Evolutionary conservation across 2,888 invertebrate species (phyloP).

Genomic region (Harpalus rubripes): DNA sequence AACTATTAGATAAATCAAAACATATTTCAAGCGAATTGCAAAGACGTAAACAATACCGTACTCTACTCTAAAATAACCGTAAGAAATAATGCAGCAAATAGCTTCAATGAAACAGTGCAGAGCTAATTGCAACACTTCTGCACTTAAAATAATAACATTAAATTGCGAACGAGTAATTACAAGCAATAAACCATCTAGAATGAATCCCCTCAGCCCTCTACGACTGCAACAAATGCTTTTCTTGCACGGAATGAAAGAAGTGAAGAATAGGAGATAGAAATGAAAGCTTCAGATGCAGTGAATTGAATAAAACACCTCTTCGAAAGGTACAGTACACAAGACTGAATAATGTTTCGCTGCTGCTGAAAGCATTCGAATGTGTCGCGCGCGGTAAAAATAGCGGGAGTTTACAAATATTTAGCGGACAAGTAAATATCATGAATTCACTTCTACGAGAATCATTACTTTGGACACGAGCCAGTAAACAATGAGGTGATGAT

Average conservation of each 20-base stretch:
- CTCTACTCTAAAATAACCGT: neutral
- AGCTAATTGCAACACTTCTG: constrained; percentile 46
- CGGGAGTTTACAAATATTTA: constrained; percentile 58
- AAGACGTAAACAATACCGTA: constrained; percentile 10
- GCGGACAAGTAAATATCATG: constrained; percentile 52
- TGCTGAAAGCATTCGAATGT: constrained; percentile 41
- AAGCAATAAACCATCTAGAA: constrained; percentile 42
- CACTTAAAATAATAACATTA: constrained; percentile 65
- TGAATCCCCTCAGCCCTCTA: neutral
- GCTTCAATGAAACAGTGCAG: neutral
- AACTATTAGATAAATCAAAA: constrained; percentile 4
- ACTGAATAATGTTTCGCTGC: constrained; percentile 41
- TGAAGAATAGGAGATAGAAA: constrained; percentile 46
- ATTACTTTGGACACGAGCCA: constrained; percentile 45
- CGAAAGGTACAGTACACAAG: neutral
- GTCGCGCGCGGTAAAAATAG: constrained; percentile 45
- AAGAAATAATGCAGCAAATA: constrained; percentile 6
- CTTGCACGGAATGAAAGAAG: constrained; percentile 27
- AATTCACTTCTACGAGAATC: constrained; percentile 54
- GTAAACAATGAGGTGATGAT: constrained; percentile 47
- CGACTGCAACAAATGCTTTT: constrained; percentile 5
- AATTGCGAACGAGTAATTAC: constrained; percentile 59
- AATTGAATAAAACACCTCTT: constrained; percentile 53
- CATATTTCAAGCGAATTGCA: neutral
- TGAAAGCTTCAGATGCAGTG: constrained; percentile 22